These are phyloP conservation scores for Lasius platythorax DNA, from an alignment of 2,888 invertebrate species.

Conservation along the genomic window DNA sequence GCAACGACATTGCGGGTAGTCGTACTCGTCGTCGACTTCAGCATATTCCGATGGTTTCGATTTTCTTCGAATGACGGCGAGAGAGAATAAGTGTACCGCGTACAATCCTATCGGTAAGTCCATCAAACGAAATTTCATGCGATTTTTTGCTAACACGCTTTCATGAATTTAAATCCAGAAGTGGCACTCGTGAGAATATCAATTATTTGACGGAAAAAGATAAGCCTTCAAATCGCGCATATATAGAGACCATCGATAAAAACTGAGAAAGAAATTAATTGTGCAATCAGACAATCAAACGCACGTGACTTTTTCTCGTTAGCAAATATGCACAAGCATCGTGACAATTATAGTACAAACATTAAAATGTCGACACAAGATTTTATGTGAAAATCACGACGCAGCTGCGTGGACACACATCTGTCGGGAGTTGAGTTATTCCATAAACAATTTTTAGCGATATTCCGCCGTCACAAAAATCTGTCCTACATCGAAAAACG, in stretches of 20 bases:
- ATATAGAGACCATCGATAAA: not conserved
- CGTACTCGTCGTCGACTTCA: not conserved
- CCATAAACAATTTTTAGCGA: conserved; percentile 45
- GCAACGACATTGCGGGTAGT: conserved; percentile 6
- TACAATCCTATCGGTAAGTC: not conserved
- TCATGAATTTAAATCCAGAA: not conserved
- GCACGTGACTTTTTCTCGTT: conserved; percentile 12
- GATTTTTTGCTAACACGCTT: not conserved
- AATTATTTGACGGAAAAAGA: not conserved
- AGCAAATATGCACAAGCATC: not conserved
- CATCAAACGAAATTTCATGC: not conserved
- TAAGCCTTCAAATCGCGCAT: not conserved
- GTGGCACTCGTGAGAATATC: not conserved
- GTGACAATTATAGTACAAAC: not conserved
- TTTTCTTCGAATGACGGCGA: conserved; percentile 12
- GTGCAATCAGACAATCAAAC: not conserved
- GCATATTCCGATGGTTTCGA: conserved; percentile 8
- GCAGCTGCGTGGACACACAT: not conserved
- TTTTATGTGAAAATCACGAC: conserved; percentile 38
- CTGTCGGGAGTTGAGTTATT: conserved; percentile 14
- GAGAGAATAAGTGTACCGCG: not conserved
- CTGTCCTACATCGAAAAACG: conserved; percentile 48
- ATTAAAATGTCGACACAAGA: conserved; percentile 22
- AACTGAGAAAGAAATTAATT: not conserved
- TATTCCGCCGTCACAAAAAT: conserved; percentile 30